phyloP scores from a whole-genome alignment of 30 jellyfish, hydroid and myxozoan genomes.

The Cassiopea xamachana region DNA sequence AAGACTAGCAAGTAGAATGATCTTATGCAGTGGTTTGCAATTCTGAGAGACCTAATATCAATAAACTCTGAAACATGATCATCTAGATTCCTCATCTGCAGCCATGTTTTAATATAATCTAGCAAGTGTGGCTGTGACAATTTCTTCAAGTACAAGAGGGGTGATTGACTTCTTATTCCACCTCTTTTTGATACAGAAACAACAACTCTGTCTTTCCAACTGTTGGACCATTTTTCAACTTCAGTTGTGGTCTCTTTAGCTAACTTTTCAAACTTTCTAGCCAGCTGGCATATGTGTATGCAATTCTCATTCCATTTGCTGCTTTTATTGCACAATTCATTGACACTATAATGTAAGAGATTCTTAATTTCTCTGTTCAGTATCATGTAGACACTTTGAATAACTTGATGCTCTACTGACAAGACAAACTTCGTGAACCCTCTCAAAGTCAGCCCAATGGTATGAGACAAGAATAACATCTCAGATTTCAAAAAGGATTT shows the following conservation, averaged over 20 bases:
- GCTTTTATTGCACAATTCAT: slow-evolving; percentile 15
- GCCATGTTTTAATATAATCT: background rate
- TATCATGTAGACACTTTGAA: slow-evolving; percentile 37
- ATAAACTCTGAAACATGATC: slow-evolving; percentile 7
- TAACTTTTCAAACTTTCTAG: slow-evolving; percentile 33
- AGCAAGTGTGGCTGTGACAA: slow-evolving; percentile 35
- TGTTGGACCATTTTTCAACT: slow-evolving; percentile 14
- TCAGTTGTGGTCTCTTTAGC: slow-evolving; percentile 8
- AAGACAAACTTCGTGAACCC: slow-evolving; percentile 36
- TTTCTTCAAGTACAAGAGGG: slow-evolving; percentile 36
- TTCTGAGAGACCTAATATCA: slow-evolving; percentile 12
- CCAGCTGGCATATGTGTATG: slow-evolving; percentile 48
- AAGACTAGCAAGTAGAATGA: slow-evolving; percentile 3
- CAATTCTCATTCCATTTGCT: slow-evolving; percentile 32
- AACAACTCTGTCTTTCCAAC: slow-evolving; percentile 43
- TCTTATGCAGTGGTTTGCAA: slow-evolving; percentile 2
- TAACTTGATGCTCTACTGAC: slow-evolving; percentile 31
- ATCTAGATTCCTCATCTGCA: slow-evolving; percentile 1
- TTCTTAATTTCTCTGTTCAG: slow-evolving; percentile 13
- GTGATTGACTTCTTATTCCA: slow-evolving; percentile 43
- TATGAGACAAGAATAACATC: slow-evolving; percentile 40
- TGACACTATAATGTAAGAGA: slow-evolving; percentile 4
- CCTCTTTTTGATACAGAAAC: slow-evolving; percentile 45
- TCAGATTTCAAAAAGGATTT: slow-evolving; percentile 64
- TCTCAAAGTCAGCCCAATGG: slow-evolving; percentile 12